phyloP scores from a whole-genome alignment of 2,888 invertebrate species.

The Mimumesa dahlbomi region DNA sequence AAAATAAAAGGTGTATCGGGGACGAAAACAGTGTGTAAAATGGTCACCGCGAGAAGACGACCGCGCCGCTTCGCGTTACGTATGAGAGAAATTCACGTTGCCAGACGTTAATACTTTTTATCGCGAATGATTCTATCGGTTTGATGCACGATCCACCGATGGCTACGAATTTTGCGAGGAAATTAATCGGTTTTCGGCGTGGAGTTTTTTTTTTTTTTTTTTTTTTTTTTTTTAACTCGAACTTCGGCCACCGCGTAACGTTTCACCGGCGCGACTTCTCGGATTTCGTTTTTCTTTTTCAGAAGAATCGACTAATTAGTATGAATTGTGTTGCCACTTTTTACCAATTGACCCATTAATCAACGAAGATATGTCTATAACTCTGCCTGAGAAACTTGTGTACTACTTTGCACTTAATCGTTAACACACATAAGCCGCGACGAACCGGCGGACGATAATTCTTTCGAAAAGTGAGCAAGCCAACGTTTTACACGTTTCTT shows the following conservation, averaged over 20 bases:
- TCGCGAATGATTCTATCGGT: constrained; percentile 35
- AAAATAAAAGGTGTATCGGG: no score
- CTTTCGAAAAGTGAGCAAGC: constrained; percentile 1
- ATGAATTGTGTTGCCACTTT: constrained; percentile 14
- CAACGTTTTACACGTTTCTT: background rate
- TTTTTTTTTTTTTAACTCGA: no score
- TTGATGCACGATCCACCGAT: constrained; percentile 3
- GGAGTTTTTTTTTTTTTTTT: constrained; percentile 1
- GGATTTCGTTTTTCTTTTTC: background rate
- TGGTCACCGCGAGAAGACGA: constrained; percentile 1
- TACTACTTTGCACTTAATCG: constrained; percentile 1
- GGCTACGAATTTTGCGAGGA: background rate
- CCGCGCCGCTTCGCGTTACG: constrained; percentile 6
- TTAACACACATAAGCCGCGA: constrained; percentile 7
- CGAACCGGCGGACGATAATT: constrained; percentile 4
- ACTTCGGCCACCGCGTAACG: no score
- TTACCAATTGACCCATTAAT: constrained; percentile 23
- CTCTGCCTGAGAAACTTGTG: background rate
- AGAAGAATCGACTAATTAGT: constrained; percentile 6
- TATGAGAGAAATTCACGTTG: constrained; percentile 23
- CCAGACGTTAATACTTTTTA: constrained; percentile 28
- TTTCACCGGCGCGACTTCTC: no score
- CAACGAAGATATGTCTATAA: background rate
- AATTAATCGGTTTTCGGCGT: constrained; percentile 27
- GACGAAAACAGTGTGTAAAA: no score